Percentiles rank a stretch among this genome's conserved stretches.
phyloP scores from a whole-genome alignment of 2,888 invertebrate species.

The Bhutanitis thaidina region DNA sequence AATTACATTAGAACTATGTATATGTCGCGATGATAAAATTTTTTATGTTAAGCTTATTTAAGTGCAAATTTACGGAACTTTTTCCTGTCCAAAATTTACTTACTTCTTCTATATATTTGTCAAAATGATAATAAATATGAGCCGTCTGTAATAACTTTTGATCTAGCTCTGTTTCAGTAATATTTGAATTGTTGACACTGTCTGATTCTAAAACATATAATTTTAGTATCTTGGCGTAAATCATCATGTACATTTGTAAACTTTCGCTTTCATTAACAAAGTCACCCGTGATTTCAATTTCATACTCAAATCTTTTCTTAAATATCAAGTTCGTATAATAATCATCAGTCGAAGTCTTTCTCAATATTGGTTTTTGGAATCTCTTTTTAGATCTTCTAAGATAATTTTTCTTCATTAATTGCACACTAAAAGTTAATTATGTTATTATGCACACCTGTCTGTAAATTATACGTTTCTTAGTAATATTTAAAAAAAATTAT shows the following conservation, averaged over 20 bases:
- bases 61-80: too few relatives aligned
- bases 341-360: neutral
- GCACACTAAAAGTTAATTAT: conserved; percentile 35
- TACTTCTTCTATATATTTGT: conserved; percentile 79
- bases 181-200: conserved; percentile 37
- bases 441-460: too few relatives aligned
- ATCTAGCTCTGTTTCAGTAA: conserved; percentile 59
- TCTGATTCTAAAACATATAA: conserved; percentile 59
- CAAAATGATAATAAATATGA: conserved; percentile 70
- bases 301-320: neutral
- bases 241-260: conserved; percentile 45
- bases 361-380: neutral
- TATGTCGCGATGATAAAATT: too few relatives aligned
- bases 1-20: too few relatives aligned
- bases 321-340: neutral
- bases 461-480: too few relatives aligned
- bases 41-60: too few relatives aligned
- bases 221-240: conserved; percentile 66
- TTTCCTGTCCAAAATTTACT: too few relatives aligned
- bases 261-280: conserved; percentile 28
- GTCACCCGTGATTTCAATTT: neutral
- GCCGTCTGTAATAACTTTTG: conserved; percentile 63
- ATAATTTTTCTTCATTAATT: conserved; percentile 41
- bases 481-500: neutral
- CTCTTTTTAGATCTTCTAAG: conserved; percentile 27